A percentile compares a stretch with the other conserved stretches of the same genome.
phyloP scores from a whole-genome alignment of 37 sponge, comb jelly and placozoan species.

The Chondrilla cf. caribensis region DNA sequence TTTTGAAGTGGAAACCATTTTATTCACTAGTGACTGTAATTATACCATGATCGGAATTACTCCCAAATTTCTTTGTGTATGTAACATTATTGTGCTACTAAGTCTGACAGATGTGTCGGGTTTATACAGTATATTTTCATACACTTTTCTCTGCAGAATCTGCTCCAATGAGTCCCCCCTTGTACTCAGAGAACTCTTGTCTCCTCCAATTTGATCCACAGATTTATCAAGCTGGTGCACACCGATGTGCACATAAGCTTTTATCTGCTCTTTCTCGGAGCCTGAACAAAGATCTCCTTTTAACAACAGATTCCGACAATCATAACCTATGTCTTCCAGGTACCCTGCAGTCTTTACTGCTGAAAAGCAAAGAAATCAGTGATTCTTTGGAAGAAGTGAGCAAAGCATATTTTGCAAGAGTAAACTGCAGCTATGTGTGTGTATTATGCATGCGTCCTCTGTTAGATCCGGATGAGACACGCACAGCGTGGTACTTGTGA shows the following conservation, averaged over 20 bases:
- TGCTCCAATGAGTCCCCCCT: neutral
- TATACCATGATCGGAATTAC: neutral
- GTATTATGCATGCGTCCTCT: neutral
- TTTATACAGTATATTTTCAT: neutral
- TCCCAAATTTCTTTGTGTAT: neutral
- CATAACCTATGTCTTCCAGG: neutral
- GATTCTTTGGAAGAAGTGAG: constrained; percentile 6
- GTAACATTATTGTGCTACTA: too few relatives aligned
- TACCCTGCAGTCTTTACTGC: neutral
- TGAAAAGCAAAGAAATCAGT: neutral
- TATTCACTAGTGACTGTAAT: neutral
- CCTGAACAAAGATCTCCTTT: neutral
- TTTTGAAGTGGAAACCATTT: neutral
- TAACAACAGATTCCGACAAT: too few relatives aligned
- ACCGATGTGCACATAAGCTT: neutral
- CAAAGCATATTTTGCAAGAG: neutral
- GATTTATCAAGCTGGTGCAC: neutral
- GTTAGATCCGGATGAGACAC: constrained; percentile 2
- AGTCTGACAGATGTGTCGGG: too few relatives aligned
- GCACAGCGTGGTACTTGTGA: constrained; percentile 74
- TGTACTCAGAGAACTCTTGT: neutral
- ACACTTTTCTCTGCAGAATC: neutral
- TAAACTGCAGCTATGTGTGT: neutral
- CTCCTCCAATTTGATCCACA: neutral
- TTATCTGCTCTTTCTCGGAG: neutral